phyloP scores from a whole-genome alignment of 2,797 vertebrate genomes.

The Esox masquinongy region DNA sequence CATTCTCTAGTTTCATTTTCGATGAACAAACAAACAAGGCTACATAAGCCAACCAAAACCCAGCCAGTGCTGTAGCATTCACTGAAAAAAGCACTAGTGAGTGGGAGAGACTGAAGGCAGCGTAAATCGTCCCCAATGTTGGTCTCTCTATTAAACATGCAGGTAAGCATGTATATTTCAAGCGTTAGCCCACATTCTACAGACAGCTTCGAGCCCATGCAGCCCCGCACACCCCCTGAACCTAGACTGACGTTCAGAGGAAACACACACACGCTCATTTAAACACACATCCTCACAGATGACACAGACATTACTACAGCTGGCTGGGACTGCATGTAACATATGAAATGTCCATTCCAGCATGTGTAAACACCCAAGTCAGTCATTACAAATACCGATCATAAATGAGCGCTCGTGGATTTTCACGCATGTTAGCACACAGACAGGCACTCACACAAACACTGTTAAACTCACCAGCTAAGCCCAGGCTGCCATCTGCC shows the following conservation, averaged over 20 bases:
- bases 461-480: constrained; percentile 59
- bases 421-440: background rate
- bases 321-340: background rate
- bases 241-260: constrained; percentile 46
- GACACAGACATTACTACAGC: background rate
- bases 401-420: background rate
- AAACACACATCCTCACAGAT: constrained; percentile 43
- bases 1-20: background rate
- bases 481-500: constrained; percentile 71
- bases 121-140: constrained; percentile 57
- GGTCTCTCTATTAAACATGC: constrained; percentile 68
- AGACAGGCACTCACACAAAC: constrained; percentile 5
- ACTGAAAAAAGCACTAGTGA: constrained; percentile 36
- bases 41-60: background rate
- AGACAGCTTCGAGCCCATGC: constrained; percentile 49
- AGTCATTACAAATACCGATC: background rate
- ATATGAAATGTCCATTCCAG: background rate
- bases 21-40: constrained; percentile 41
- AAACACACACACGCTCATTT: constrained; percentile 23
- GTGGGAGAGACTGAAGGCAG: constrained; percentile 44
- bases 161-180: constrained; percentile 71
- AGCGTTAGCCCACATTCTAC: constrained; percentile 63
- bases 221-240: constrained; percentile 42
- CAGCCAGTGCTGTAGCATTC: constrained; percentile 26
- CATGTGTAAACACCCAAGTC: constrained; percentile 1